Percentiles rank a stretch among this genome's conserved stretches.
Evolutionary conservation across 1,140 invertebrate genomes (phyloP).

Genomic region (Zaprionus capensis): DNA sequence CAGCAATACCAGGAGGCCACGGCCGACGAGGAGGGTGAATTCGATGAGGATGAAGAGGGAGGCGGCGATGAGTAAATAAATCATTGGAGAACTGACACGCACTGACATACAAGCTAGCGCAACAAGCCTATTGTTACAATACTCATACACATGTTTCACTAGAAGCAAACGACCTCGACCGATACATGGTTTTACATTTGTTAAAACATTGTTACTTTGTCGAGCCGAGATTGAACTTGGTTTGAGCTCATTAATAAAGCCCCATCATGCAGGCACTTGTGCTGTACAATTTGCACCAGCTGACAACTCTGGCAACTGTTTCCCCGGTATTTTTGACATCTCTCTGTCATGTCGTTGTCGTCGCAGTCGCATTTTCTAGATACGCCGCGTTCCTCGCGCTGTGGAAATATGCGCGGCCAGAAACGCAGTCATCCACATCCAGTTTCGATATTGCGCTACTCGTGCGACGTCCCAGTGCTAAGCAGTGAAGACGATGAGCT

Average conservation of each 20-base stretch:
- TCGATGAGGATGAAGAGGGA: slow-evolving; percentile 88
- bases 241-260: slow-evolving; percentile 6
- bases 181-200: slow-evolving; percentile 17
- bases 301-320: background rate
- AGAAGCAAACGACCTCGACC: slow-evolving; percentile 24
- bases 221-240: background rate
- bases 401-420: slow-evolving; percentile 21
- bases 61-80: slow-evolving; percentile 84
- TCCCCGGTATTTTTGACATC: background rate
- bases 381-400: slow-evolving; percentile 37
- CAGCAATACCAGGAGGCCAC: slow-evolving; percentile 94
- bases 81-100: background rate
- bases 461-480: background rate
- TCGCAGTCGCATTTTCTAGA: background rate
- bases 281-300: background rate
- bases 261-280: background rate
- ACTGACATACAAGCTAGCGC: background rate
- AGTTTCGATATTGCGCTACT: background rate
- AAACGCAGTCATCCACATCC: slow-evolving; percentile 35
- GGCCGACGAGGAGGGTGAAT: slow-evolving; percentile 89
- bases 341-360: background rate
- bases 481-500: background rate
- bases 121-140: slow-evolving; percentile 6
- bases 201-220: slow-evolving; percentile 9
- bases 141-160: background rate